Evolutionary conservation across 2,113 vertebrate genomes (phyloP).

Genomic region (Xyrauchen texanus): DNA sequence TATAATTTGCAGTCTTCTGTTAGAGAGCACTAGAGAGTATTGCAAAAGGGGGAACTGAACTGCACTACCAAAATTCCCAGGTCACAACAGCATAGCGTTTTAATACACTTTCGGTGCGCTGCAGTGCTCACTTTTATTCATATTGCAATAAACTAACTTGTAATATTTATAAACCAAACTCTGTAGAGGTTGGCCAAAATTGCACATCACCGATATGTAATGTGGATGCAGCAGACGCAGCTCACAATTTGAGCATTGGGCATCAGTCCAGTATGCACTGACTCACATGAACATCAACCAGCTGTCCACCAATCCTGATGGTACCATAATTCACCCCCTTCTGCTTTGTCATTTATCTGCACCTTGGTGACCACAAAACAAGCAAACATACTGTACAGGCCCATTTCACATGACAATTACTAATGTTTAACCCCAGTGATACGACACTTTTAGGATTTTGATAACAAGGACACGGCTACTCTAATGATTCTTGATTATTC

Average conservation of each 20-base stretch:
- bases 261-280: constrained; percentile 39
- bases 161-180: constrained; percentile 12
- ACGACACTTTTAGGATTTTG: background rate
- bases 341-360: constrained; percentile 15
- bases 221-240: constrained; percentile 29
- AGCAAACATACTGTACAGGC: background rate
- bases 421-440: background rate
- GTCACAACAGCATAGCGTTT: background rate
- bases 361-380: constrained; percentile 14
- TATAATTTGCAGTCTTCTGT: constrained; percentile 46
- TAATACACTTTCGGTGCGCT: background rate
- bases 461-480: background rate
- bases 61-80: constrained; percentile 26
- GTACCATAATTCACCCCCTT: constrained; percentile 21
- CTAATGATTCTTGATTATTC: background rate
- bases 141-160: background rate
- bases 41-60: constrained; percentile 34
- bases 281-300: constrained; percentile 34
- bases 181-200: background rate
- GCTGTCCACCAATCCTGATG: constrained; percentile 44
- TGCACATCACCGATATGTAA: constrained; percentile 9
- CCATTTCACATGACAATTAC: background rate
- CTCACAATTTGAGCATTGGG: constrained; percentile 39
- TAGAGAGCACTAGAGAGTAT: constrained; percentile 34
- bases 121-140: background rate